These are phyloP conservation scores for Anadara kagoshimensis DNA, from an alignment of 1,140 invertebrate genomes.

Conservation along the genomic window DNA sequence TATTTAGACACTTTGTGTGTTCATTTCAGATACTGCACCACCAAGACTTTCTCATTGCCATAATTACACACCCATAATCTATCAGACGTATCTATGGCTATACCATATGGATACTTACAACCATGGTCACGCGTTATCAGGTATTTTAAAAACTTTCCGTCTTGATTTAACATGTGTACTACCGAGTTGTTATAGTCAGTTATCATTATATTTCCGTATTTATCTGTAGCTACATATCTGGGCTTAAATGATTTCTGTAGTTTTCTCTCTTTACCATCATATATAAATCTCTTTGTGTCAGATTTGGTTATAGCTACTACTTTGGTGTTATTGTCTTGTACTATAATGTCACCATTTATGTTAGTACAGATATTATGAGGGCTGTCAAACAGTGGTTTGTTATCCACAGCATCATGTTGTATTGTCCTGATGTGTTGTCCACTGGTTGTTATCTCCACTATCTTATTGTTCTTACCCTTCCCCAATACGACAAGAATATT, in stretches of 20 bases:
- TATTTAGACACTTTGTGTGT: too few species aligned
- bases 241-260: not conserved
- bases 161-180: constrained; percentile 6
- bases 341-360: too few species aligned
- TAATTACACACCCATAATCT: too few species aligned
- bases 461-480: too few species aligned
- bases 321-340: not conserved
- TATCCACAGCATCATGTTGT: too few species aligned
- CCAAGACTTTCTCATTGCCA: too few species aligned
- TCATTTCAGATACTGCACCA: too few species aligned
- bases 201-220: constrained; percentile 1
- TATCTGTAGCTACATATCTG: not conserved
- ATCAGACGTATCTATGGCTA: not conserved
- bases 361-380: too few species aligned
- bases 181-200: not conserved
- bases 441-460: too few species aligned
- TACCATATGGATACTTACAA: not conserved
- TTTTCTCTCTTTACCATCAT: not conserved
- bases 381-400: too few species aligned
- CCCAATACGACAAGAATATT: too few species aligned
- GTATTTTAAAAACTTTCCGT: constrained; percentile 12
- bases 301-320: not conserved
- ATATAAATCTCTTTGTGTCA: not conserved
- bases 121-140: not conserved
- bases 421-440: too few species aligned